These are phyloP conservation scores for Anoplopoma fimbria DNA, from an alignment of 2,113 vertebrate species.

Conservation along the genomic window DNA sequence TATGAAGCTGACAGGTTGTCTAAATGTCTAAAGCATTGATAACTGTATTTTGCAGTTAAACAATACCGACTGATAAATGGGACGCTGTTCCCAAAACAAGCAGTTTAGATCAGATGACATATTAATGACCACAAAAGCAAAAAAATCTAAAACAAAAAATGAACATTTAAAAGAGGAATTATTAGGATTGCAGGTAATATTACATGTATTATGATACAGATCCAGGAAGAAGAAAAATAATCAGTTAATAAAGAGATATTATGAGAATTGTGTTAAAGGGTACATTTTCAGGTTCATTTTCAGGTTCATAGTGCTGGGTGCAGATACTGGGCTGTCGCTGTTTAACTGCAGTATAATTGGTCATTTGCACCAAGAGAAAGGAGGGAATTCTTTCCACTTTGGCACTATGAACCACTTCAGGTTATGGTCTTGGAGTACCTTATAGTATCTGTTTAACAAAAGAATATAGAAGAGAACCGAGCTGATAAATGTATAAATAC, in stretches of 20 bases:
- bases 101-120: not conserved
- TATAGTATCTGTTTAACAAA: not conserved
- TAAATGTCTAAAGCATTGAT: conserved; percentile 15
- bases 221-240: not conserved
- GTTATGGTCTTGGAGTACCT: not conserved
- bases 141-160: not conserved
- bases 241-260: not conserved
- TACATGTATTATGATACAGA: not conserved
- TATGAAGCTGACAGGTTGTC: conserved; percentile 14
- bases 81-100: not conserved
- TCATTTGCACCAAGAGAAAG: not conserved
- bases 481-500: conserved; percentile 27
- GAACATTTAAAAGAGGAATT: not conserved
- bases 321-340: not conserved
- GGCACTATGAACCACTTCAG: conserved; percentile 1
- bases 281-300: no score
- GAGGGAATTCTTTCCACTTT: not conserved
- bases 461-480: not conserved
- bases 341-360: not conserved
- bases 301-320: not conserved
- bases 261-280: not conserved
- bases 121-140: not conserved
- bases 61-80: conserved; percentile 2
- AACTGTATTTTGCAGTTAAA: not conserved
- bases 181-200: not conserved